Percentiles rank a stretch among this genome's conserved stretches.
phyloP scores from a whole-genome alignment of 2,113 vertebrate genomes.

The Climacteris rufus region DNA sequence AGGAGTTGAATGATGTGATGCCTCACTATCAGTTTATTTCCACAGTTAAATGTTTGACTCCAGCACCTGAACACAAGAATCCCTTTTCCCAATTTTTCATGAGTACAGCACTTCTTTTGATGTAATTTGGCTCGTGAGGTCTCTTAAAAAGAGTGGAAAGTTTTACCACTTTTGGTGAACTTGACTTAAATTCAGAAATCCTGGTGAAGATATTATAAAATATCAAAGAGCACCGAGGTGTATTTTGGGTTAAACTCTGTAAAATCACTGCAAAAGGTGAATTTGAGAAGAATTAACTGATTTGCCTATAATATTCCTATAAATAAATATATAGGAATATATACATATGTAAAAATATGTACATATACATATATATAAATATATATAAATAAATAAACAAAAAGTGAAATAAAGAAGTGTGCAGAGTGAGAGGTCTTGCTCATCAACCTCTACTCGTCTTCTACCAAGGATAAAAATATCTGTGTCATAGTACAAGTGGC shows the following conservation, averaged over 20 bases:
- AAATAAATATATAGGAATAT: too few species aligned
- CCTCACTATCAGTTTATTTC: background rate
- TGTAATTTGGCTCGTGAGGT: background rate
- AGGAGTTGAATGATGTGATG: background rate
- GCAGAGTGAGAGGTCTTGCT: background rate
- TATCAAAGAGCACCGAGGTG: accelerated
- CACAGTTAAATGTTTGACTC: background rate
- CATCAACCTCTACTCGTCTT: background rate
- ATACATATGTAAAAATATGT: too few species aligned
- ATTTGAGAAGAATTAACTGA: background rate
- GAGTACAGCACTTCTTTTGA: background rate
- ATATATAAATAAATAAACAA: background rate
- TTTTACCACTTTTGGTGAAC: background rate
- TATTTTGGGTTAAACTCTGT: background rate
- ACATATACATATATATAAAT: too few species aligned
- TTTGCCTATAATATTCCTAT: background rate
- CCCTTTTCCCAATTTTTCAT: background rate
- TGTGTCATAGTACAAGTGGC: background rate
- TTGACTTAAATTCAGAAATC: background rate
- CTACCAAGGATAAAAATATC: background rate
- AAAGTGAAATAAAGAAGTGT: background rate
- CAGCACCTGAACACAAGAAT: background rate
- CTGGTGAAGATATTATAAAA: background rate
- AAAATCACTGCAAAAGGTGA: background rate
- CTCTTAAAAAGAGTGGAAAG: background rate